Conservation (phyloP, 2,888 invertebrate genomes). For the Harmothoe impar region DNA sequence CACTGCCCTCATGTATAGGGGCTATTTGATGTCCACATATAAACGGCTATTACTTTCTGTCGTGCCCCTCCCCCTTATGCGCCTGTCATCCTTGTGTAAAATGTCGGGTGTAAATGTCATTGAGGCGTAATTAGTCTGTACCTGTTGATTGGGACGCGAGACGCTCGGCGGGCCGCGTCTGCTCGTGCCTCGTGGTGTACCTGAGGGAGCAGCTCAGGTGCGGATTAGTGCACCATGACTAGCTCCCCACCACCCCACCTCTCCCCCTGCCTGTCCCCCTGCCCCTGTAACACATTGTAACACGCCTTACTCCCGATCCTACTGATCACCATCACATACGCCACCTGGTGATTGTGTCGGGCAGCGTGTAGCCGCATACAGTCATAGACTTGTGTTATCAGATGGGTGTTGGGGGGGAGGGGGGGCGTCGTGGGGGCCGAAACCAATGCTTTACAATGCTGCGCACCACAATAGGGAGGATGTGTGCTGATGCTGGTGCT, state of each 20-base stretch:
- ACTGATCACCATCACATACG: conserved; percentile 11
- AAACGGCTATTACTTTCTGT: too few relatives aligned
- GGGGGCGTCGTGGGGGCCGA: too few relatives aligned
- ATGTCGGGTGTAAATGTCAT: too few relatives aligned
- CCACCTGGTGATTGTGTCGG: conserved; percentile 41
- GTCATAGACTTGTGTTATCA: background rate
- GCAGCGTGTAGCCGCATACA: background rate
- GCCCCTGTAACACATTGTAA: background rate
- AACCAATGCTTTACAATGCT: too few relatives aligned
- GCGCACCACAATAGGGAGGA: background rate
- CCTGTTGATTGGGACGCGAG: background rate
- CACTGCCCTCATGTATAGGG: too few relatives aligned
- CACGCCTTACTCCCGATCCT: background rate
- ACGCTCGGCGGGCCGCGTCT: background rate
- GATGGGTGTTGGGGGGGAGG: too few relatives aligned
- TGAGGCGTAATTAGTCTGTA: background rate
- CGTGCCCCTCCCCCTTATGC: too few relatives aligned
- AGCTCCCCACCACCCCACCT: background rate
- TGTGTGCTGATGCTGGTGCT: background rate
- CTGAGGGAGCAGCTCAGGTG: background rate
- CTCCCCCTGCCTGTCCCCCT: background rate
- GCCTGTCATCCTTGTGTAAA: too few relatives aligned
- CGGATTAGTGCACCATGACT: background rate
- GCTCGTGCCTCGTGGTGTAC: background rate
- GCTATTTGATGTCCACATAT: too few relatives aligned